These are phyloP conservation scores for Vanacampus margaritifer DNA, from an alignment of 2,113 vertebrate genomes.

Conservation along the genomic window DNA sequence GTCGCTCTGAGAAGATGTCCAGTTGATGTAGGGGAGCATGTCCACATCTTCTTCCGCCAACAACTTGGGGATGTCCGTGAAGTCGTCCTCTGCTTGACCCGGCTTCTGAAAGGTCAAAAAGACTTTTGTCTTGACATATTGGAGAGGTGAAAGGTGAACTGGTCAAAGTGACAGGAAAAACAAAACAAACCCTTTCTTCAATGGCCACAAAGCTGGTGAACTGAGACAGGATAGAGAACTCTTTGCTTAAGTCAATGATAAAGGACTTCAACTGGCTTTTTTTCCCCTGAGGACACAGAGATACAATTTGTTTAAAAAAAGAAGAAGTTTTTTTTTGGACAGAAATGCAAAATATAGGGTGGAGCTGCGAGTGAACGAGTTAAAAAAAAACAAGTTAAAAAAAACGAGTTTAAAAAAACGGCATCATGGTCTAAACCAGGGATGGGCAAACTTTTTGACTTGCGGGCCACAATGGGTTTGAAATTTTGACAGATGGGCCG, in stretches of 20 bases:
- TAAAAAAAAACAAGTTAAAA: no score
- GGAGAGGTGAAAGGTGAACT: background rate
- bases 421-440: no score
- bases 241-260: constrained; percentile 81
- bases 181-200: constrained; percentile 80
- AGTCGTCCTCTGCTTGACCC: constrained; percentile 26
- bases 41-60: constrained; percentile 79
- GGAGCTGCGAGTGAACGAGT: no score
- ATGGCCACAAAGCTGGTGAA: constrained; percentile 89
- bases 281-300: constrained; percentile 68
- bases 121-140: background rate
- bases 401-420: no score
- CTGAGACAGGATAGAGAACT: constrained; percentile 83
- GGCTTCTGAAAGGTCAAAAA: constrained; percentile 41
- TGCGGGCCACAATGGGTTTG: no score
- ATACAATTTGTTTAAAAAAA: background rate
- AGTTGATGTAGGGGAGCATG: constrained; percentile 78
- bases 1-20: constrained; percentile 40
- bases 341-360: no score
- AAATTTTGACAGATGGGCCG: no score
- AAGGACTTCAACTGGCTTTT: constrained; percentile 78
- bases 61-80: constrained; percentile 73
- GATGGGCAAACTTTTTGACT: no score
- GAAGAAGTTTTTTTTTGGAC: no score
- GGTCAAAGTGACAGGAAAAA: background rate